Base-by-base conservation (phyloP, 2,797 vertebrate genomes). In the Danio choprae region DNA sequence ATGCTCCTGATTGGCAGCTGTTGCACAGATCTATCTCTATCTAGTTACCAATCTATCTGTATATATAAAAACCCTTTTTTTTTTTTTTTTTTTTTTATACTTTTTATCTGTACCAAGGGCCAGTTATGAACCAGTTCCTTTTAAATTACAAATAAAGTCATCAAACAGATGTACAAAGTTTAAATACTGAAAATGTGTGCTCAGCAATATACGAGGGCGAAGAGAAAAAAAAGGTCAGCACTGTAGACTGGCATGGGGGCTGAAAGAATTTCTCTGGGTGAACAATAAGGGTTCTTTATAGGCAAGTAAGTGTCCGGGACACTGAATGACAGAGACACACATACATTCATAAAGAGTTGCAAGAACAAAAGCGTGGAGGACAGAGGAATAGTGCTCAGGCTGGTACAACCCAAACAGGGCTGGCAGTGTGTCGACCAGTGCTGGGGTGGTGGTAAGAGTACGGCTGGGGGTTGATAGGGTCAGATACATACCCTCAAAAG, bases 321-420 rank as follows among this genome's bases (percentile, higher is more conserved):
- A 16, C 62, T 64, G 40, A 79, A 65, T 48, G 50, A 71, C 56
- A 43, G 68, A 65, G 22, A 69, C 22, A 53, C 36, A 48, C 15
- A 74, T 46, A 48, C 43, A 65, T 38, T 43, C 55, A 65, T 75
- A 79, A 56, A 65, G 18, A 79, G 64, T 53, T 63, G 77, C 51
- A 36, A 51, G 60, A 82, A 83, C 40, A 79, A 78, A 56, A 15
- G 50, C 36, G 50, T 41, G 7, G 62, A 55, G 62, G 38, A 69
- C 58, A 62, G 62, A 73, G 50, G 74, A 79, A 76, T 55, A 63
- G 74, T n/a, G 72, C 81, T 72, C 78, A 73, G 83, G 43, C 83
- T 84, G 85, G 85, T 79, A 86, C 85, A 63, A 72, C 65, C 12
- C 46, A 58, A 79, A 86, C 83, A 86, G 81, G 64, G 83, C 71